A percentile compares a stretch with the other conserved stretches of the same genome.
Conservation (phyloP, 1,140 invertebrate genomes). For the Rhopalosiphum padi region DNA sequence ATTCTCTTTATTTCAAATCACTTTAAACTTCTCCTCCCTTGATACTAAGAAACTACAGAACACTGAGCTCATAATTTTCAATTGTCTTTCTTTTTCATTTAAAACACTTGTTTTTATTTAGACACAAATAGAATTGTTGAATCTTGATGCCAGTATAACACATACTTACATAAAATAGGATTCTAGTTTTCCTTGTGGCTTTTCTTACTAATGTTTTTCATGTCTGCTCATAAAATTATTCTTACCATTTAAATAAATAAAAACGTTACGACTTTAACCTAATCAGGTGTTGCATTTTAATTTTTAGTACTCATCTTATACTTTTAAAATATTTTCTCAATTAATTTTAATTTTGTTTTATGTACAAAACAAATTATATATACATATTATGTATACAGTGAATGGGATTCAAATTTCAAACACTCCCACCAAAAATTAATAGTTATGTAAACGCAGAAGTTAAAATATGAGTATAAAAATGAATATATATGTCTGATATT, state of each 20-base stretch:
- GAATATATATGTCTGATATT: too few species aligned
- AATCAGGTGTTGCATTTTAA: background rate
- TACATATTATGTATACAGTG: too few species aligned
- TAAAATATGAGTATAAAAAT: too few species aligned
- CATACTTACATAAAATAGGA: background rate
- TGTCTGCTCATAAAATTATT: background rate
- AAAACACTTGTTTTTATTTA: background rate
- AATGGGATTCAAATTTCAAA: too few species aligned
- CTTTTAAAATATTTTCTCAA: background rate
- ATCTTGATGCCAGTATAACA: background rate
- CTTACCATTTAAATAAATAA: background rate
- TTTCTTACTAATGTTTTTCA: background rate
- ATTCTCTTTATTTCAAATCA: slow-evolving; percentile 2
- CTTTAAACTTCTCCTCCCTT: background rate
- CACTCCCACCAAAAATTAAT: too few species aligned
- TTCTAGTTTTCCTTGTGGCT: background rate
- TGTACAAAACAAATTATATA: background rate
- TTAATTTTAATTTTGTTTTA: too few species aligned
- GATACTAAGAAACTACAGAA: background rate
- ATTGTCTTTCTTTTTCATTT: background rate
- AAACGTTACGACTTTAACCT: too few species aligned
- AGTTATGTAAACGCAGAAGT: too few species aligned
- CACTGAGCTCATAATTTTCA: background rate
- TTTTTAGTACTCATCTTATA: background rate
- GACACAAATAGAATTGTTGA: background rate